Conservation (phyloP, 2,113 vertebrate genomes). For the Siniperca knerii region DNA sequence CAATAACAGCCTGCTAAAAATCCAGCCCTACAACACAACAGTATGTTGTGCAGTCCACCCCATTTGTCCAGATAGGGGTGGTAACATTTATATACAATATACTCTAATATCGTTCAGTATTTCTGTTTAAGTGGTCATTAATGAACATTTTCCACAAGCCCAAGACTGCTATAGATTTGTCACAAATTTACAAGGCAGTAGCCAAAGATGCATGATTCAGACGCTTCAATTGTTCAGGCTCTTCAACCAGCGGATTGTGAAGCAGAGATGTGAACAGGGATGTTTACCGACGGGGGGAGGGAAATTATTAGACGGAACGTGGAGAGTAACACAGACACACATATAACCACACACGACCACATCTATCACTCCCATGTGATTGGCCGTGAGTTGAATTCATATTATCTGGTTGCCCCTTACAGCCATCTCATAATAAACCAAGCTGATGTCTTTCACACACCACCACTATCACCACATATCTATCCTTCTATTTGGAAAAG, state of each 20-base stretch:
- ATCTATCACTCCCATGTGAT: conserved; percentile 28
- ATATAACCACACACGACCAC: conserved; percentile 2
- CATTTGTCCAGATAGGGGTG: no score
- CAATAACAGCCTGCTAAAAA: not conserved
- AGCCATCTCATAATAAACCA: conserved; percentile 33
- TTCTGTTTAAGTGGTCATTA: no score
- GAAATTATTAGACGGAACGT: conserved; percentile 6
- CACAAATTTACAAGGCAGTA: no score
- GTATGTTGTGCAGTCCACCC: not conserved
- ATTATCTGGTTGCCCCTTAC: conserved; percentile 41
- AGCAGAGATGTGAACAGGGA: not conserved
- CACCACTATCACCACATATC: not conserved
- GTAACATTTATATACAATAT: no score
- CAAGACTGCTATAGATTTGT: not conserved
- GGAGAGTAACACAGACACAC: not conserved
- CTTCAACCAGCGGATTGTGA: conserved; percentile 1
- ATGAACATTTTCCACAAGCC: not conserved
- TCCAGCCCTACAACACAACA: not conserved
- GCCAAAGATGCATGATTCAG: not conserved
- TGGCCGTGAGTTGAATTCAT: conserved; percentile 57
- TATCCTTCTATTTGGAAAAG: not conserved
- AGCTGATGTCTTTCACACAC: conserved; percentile 11
- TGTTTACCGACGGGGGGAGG: conserved; percentile 22
- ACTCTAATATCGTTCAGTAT: not conserved
- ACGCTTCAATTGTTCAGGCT: not conserved